phyloP scores from a whole-genome alignment of 2,797 vertebrate genomes.

The Helarctos malayanus region DNA sequence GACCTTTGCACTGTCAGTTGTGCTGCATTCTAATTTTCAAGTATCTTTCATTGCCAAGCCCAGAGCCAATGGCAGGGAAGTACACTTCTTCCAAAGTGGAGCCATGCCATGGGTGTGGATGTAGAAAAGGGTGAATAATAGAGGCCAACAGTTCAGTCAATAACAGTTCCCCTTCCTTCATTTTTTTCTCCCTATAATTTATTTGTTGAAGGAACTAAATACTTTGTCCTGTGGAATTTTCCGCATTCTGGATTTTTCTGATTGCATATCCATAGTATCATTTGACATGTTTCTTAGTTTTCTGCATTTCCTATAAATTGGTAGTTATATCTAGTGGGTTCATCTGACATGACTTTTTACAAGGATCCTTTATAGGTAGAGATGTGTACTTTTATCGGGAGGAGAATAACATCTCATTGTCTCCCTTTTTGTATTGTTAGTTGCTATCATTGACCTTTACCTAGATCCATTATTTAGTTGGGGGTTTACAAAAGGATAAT shows the following conservation, averaged over 20 bases:
- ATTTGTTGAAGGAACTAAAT: slow-evolving; percentile 27
- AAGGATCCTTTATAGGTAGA: not conserved
- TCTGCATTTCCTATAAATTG: slow-evolving; percentile 5
- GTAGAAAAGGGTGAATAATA: not conserved
- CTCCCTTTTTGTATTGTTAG: not conserved
- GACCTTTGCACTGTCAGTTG: not conserved
- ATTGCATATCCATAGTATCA: not conserved
- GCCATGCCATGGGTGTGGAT: not conserved
- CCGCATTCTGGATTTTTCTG: slow-evolving; percentile 15
- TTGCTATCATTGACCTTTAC: not conserved
- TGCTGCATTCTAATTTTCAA: not conserved
- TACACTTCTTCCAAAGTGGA: not conserved
- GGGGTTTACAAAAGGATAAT: not conserved
- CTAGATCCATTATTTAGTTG: not conserved
- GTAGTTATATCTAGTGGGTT: not conserved
- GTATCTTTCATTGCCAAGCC: not conserved
- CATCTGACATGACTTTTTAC: not conserved
- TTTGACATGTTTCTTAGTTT: slow-evolving; percentile 11
- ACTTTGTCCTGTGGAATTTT: not conserved
- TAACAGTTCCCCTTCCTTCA: not conserved
- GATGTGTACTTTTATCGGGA: not conserved
- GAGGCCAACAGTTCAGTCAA: not conserved
- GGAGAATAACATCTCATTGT: not conserved
- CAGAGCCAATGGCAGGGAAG: not conserved
- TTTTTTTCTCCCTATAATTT: not conserved